phyloP scores from a whole-genome alignment of 2,888 invertebrate genomes.

The Prosapia bicincta region DNA sequence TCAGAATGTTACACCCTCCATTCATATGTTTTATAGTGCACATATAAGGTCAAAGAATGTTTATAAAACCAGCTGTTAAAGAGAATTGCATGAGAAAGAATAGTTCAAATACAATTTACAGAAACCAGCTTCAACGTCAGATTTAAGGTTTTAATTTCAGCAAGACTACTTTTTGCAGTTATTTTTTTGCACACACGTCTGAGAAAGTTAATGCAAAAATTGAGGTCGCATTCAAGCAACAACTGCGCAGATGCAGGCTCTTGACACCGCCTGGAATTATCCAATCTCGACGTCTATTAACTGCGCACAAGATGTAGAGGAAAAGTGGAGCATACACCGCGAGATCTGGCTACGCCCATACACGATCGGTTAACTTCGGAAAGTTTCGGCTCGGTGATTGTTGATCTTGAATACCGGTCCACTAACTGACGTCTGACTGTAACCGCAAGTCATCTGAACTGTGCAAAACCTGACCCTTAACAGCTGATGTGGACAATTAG shows the following conservation, averaged over 20 bases:
- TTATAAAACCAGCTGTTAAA: too few relatives aligned
- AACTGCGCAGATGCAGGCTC: background rate
- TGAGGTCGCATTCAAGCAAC: background rate
- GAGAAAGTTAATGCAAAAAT: background rate
- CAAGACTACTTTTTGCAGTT: too few relatives aligned
- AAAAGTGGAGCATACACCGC: background rate
- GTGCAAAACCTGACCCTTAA: background rate
- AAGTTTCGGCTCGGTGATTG: background rate
- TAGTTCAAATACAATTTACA: too few relatives aligned
- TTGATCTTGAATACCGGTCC: background rate
- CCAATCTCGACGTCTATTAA: background rate
- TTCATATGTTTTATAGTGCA: too few relatives aligned
- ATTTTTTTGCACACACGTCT: too few relatives aligned
- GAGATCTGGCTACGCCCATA: background rate
- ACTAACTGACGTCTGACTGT: background rate
- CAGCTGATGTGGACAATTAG: background rate
- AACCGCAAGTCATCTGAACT: background rate
- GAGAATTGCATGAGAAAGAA: too few relatives aligned
- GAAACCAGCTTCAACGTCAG: too few relatives aligned
- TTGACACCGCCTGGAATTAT: background rate
- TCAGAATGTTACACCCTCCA: too few relatives aligned
- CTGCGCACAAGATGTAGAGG: background rate
- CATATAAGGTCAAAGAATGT: too few relatives aligned
- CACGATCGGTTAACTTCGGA: background rate
- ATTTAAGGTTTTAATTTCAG: too few relatives aligned